Evolutionary conservation across 2,797 vertebrate genomes (phyloP).

Genomic region (Galago senegalensis): DNA sequence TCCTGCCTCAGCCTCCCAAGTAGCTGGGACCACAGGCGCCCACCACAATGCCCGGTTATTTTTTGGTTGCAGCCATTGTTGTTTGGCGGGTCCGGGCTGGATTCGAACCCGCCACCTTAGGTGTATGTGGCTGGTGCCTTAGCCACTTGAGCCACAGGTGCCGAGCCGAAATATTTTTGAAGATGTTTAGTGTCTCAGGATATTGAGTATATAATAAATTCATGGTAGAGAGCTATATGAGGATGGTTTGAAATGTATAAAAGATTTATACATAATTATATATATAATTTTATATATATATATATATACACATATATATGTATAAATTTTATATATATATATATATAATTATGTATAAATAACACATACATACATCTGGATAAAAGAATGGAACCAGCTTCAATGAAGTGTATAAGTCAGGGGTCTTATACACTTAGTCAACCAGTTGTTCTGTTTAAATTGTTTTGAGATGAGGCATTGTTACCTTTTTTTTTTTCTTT

Average conservation of each 20-base stretch:
- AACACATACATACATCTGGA: neutral
- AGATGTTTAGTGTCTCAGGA: neutral
- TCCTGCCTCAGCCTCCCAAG: too few relatives aligned
- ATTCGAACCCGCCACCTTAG: too few relatives aligned
- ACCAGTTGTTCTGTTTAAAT: neutral
- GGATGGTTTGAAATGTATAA: conserved; percentile 5
- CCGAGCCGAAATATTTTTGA: conserved; percentile 25
- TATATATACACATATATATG: too few relatives aligned
- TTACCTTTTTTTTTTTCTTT: too few relatives aligned
- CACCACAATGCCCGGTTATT: too few relatives aligned
- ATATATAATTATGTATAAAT: neutral
- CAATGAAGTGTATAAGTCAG: neutral
- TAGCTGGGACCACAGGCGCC: too few relatives aligned
- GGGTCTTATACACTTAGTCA: neutral
- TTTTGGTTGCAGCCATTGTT: too few relatives aligned
- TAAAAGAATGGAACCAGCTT: neutral
- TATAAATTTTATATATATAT: too few relatives aligned
- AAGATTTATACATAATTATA: neutral
- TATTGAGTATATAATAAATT: conserved; percentile 46
- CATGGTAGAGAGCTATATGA: neutral
- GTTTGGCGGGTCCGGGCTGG: too few relatives aligned
- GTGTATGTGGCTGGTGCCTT: too few relatives aligned
- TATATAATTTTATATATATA: too few relatives aligned
- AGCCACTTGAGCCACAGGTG: too few relatives aligned
- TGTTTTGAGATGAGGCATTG: conserved; percentile 14